These are phyloP conservation scores for Lingula anatina DNA, from an alignment of 2,888 invertebrate species.

Conservation along the genomic window DNA sequence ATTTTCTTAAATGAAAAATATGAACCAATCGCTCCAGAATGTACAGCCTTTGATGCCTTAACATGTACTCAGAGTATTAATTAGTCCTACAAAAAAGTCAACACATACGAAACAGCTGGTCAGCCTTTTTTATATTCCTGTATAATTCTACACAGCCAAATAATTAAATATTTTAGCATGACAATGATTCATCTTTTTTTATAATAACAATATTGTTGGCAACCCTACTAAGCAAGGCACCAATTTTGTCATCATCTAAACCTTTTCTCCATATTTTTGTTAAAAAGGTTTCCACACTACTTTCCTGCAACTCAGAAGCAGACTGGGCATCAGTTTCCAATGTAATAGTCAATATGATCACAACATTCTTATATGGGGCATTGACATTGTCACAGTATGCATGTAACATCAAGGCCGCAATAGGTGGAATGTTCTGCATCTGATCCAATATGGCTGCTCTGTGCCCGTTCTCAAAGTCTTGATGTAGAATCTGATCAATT, in stretches of 20 bases:
- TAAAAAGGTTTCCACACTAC: slow-evolving; percentile 19
- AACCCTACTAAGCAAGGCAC: slow-evolving; percentile 28
- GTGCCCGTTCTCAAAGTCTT: slow-evolving; percentile 12
- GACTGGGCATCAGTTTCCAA: slow-evolving; percentile 7
- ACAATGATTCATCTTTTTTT: slow-evolving; percentile 19
- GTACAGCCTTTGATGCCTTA: too few species aligned
- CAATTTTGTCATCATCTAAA: slow-evolving; percentile 28
- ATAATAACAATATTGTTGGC: slow-evolving; percentile 31
- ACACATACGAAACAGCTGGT: too few species aligned
- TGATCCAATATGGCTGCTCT: slow-evolving; percentile 27
- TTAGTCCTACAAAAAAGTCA: too few species aligned
- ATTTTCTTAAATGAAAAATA: too few species aligned
- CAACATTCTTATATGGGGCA: slow-evolving; percentile 37
- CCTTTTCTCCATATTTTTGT: slow-evolving; percentile 19
- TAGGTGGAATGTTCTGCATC: slow-evolving; percentile 25
- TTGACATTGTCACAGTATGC: slow-evolving; percentile 43
- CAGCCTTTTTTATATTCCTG: too few species aligned
- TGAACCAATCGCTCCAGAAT: too few species aligned
- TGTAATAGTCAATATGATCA: slow-evolving; percentile 28
- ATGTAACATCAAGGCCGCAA: slow-evolving; percentile 35
- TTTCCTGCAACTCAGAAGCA: not conserved
- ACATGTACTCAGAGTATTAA: too few species aligned
- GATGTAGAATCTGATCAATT: slow-evolving; percentile 21
- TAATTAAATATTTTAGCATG: too few species aligned
- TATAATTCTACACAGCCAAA: too few species aligned